Evolutionary conservation across 2,888 invertebrate species (phyloP).

Genomic region (Drosophila aldrichi): DNA sequence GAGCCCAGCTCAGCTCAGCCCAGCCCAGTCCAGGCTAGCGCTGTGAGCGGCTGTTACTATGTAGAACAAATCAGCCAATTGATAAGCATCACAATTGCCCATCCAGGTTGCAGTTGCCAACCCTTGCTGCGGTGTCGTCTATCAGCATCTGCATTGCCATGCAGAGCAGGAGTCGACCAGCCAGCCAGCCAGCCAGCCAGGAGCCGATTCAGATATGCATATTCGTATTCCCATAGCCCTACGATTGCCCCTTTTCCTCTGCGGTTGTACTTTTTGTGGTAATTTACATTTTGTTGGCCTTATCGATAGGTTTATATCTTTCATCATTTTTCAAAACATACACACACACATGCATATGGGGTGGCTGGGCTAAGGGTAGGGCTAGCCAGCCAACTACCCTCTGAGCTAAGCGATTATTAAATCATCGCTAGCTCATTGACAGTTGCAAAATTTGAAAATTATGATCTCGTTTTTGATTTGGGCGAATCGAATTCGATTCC

Average conservation of each 20-base stretch:
- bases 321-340: conserved; percentile 5
- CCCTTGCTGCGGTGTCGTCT: conserved; percentile 33
- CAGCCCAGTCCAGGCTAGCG: too few species aligned
- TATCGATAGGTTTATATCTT: conserved; percentile 60
- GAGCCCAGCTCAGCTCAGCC: too few species aligned
- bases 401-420: conserved; percentile 34
- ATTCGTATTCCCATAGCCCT: conserved; percentile 11
- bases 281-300: conserved; percentile 67
- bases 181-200: conserved; percentile 6
- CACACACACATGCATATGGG: conserved; percentile 5
- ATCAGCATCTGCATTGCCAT: conserved; percentile 36
- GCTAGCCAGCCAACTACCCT: conserved; percentile 43
- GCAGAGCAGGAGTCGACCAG: conserved; percentile 17
- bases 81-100: conserved; percentile 66
- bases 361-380: conserved; percentile 39
- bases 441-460: conserved; percentile 41
- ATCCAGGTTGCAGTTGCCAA: conserved; percentile 37
- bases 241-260: not conserved
- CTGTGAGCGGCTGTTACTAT: conserved; percentile 46
- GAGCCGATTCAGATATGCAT: conserved; percentile 5
- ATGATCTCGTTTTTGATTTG: conserved; percentile 22
- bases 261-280: conserved; percentile 70
- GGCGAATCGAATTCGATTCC: conserved; percentile 21
- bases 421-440: conserved; percentile 42
- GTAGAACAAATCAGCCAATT: conserved; percentile 60